phyloP scores from a whole-genome alignment of 2,113 vertebrate genomes.

The Anhinga rufa region DNA sequence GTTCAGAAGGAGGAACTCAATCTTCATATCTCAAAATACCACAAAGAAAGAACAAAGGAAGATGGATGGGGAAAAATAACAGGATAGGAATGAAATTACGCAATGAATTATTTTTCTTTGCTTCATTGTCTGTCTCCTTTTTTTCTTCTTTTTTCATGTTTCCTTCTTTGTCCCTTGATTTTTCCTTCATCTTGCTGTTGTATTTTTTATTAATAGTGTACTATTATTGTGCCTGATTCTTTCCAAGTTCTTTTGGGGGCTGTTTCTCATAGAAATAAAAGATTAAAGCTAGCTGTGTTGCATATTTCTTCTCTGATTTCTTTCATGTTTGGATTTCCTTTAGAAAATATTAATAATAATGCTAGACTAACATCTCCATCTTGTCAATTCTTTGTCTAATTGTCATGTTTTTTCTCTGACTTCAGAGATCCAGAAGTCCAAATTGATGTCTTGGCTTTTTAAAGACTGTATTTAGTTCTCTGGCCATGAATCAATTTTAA shows the following conservation, averaged over 20 bases:
- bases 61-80: neutral
- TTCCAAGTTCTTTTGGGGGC: constrained; percentile 1
- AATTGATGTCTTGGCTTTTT: neutral
- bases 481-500: neutral
- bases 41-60: constrained; percentile 3
- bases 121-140: neutral
- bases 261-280: constrained; percentile 38
- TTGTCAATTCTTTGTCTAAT: neutral
- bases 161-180: neutral
- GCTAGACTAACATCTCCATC: neutral
- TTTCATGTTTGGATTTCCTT: constrained; percentile 40
- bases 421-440: neutral
- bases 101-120: neutral
- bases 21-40: constrained; percentile 4
- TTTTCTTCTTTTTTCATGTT: neutral
- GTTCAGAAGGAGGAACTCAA: neutral
- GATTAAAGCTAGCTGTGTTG: constrained; percentile 18
- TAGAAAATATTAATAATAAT: constrained; percentile 11
- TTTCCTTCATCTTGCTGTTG: neutral
- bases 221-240: neutral
- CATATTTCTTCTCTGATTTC: constrained; percentile 15
- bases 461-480: neutral
- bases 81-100: neutral
- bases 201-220: constrained; percentile 26
- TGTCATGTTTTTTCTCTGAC: neutral